Evolutionary conservation across 2,888 invertebrate genomes (phyloP), one percentile per base, ranked within the genome.

Genomic region (Cephalotes varians): DNA sequence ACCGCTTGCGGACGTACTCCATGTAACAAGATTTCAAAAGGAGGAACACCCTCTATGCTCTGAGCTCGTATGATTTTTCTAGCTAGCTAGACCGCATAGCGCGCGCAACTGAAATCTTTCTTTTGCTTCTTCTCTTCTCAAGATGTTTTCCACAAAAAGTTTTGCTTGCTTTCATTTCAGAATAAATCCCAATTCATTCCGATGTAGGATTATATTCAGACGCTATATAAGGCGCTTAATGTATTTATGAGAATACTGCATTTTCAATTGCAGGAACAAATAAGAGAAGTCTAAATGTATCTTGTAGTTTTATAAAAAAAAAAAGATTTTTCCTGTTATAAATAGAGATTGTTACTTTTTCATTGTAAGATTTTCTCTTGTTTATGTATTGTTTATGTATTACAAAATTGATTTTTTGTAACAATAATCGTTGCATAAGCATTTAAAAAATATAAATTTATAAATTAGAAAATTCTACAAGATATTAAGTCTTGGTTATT

Each of bases 1-100:
- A 89, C 87, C 85, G 81, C 89, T 87, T 81, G 81, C 85, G 83
- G 77, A 67, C 82, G 83, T 80, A 71, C 79, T 87, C 72, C 47
- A 60, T 72, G 82, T 69, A 81, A 88, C 60, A 85, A 88, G 86
- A 84, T 84, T 62, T 64, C 44, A 71, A 77, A 71, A 77, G 44
- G 34, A 56, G 21, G 85, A 85, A 64, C 73, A 71, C 85, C 77
- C 82, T 85, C 87, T 69, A 44, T 77, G 18, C 40, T 77, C 79
- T n/a, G 77, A 69, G 69, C 40, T 85, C 71, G 72, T 85, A 84
- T 82, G 82, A 89, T 85, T 86, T 83, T 82, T 71, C 82, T 83
- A 81, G 67, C 62, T 31, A 15, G 34, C 65, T 62, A 49, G 49
- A 62, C 37, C 47, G 58, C 67, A 28, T 25, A 49, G 49, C 25